Evolutionary conservation across 2,888 invertebrate species (phyloP), one percentile per base, ranked within the genome.

Genomic region (Boloria selene): DNA sequence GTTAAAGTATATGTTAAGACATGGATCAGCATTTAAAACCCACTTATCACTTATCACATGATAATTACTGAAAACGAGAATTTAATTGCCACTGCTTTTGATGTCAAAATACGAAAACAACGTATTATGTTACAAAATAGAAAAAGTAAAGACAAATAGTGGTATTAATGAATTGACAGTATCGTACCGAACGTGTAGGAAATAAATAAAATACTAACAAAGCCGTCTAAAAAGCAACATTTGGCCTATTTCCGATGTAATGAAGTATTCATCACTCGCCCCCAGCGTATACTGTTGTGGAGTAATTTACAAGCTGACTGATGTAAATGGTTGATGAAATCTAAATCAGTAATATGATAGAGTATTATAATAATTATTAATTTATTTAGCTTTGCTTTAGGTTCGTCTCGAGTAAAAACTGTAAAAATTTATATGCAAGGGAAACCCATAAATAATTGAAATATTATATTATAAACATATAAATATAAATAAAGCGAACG

Each of bases 221-320:
- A 79, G 74, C 76, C 73, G 77, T 79, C 78, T 76, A 77, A 82
- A 83, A 79, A 79, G 80, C 79, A 80, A 81, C 84, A 81, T 84
- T 82, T 70, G 78, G 74, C 81, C 84, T 84, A 84, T 85, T 84
- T 86, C 79, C 78, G 79, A 74, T 74, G 79, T 86, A 87, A 87
- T 87, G 87, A 87, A 87, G 87, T 85, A 87, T 87, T 87, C 88
- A 87, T 80, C 83, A 80, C 74, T 75, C 75, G 79, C 75, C 75
- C 71, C 75, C 76, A 75, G 75, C 75, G 73, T 69, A 59, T 71
- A 60, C 18, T 53, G 49, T 13, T 71, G 61, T 54, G 45, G 65
- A 58, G 17, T 60, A 69, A 65, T 53, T 61, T 56, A 65, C 45
- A 65, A 42, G 61, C 61, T 61, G 45, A 45, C 58, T 59, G 18